A percentile compares a stretch with the other conserved stretches of the same genome.
Conservation (phyloP, 1,140 invertebrate species). For the Rhopalosiphum padi region DNA sequence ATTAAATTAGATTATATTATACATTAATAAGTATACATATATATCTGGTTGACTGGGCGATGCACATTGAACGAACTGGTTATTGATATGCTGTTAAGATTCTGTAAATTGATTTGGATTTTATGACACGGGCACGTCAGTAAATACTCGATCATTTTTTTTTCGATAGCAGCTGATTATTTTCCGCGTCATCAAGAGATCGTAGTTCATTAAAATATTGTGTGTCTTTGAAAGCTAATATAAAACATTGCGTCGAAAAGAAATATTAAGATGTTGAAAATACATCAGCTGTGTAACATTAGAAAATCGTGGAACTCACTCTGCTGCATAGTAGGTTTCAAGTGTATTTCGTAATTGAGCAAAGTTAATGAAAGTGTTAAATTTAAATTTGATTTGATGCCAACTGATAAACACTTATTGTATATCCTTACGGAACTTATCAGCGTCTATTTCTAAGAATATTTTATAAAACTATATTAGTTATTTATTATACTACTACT, state of each 20-base stretch:
- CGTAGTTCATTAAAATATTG: neutral
- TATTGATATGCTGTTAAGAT: neutral
- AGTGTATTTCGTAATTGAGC: neutral
- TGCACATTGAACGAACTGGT: neutral
- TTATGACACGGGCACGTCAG: neutral
- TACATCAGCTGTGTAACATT: neutral
- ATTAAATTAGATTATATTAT: neutral
- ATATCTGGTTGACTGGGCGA: neutral
- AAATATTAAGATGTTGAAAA: neutral
- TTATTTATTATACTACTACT: neutral
- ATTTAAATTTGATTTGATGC: neutral
- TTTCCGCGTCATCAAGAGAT: neutral
- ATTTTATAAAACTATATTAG: neutral
- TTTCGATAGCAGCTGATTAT: neutral
- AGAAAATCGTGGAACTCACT: neutral
- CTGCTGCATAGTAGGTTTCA: neutral
- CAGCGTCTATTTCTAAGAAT: neutral
- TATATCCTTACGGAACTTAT: neutral
- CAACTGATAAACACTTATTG: neutral
- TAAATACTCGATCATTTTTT: slow-evolving; percentile 25
- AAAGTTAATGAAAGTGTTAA: neutral
- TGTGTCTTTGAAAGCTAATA: neutral
- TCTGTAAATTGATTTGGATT: slow-evolving; percentile 4
- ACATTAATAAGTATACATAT: neutral
- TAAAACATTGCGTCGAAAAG: neutral